Evolutionary conservation across 35 echinoderm and acorn worm genomes (phyloP), one percentile per base, ranked within the genome.

Genomic region (Patiria miniata): DNA sequence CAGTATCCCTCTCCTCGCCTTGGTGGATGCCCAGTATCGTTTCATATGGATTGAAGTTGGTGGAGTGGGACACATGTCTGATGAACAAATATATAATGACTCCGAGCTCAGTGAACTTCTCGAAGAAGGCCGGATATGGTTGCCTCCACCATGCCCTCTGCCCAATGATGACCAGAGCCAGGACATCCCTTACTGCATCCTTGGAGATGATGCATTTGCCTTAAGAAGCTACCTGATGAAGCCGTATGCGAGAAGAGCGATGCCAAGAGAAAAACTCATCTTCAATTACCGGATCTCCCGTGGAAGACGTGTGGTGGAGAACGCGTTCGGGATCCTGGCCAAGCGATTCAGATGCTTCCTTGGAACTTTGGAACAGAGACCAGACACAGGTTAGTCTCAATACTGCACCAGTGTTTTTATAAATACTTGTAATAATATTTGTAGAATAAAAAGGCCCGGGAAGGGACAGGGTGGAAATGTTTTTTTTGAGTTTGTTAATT

Each of bases 171-270:
- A 83, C 53, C 53, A 34, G 47, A 5, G 50, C 29, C 32, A 73
- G n/a, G n/a, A n/a, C n/a, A n/a, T 91, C 37, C 81, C 89, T n/a
- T 91, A 91, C 81, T 85, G 52, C 81, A 85, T 91, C 65, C 3
- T 91, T 15, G 89, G 81, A 18, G 89, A 85, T 30, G 81, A 85
- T 85, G 89, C 89, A 23, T 85, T 91, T 91, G 37, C 81, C 68
- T 47, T 91, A 37, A 23, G 68, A 44, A 85, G 40, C 17, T 91
- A 77, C 57, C 30, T 91, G 32, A 91, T 91, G 82, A 91, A 91
- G 81, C 89, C 81, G 34, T 91, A 91, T 68, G 53, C 57, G 1
- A 23, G 81, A 37, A 37, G 65, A 39, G 85, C 34, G 29, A 87
- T 89, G 87, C 82, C 87, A 8, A 16, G 61, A 36, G 52, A 89